phyloP scores from a whole-genome alignment of 1,140 invertebrate genomes.

The Arion vulgaris region DNA sequence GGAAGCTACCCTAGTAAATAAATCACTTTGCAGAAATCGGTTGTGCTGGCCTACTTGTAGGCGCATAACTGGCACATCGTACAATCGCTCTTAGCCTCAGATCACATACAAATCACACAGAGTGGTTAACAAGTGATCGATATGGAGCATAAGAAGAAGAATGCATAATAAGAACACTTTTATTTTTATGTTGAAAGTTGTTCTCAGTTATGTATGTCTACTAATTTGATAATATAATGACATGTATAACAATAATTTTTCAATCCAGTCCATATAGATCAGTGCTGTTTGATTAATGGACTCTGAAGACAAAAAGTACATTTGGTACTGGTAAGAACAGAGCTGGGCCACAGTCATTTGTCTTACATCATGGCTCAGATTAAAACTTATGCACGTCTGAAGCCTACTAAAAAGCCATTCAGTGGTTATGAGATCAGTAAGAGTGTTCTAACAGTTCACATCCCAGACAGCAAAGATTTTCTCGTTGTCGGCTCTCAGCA shows the following conservation, averaged over 20 bases:
- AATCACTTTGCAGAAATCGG: no score
- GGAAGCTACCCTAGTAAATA: no score
- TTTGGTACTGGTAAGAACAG: not conserved
- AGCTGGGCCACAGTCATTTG: conserved; percentile 13
- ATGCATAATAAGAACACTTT: no score
- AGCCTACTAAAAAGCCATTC: conserved; percentile 58
- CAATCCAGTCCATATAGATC: not conserved
- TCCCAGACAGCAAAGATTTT: conserved; percentile 56
- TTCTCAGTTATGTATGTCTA: no score
- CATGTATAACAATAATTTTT: not conserved
- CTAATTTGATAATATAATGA: no score
- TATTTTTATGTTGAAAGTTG: no score
- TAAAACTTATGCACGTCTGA: conserved; percentile 67
- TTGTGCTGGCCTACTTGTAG: no score
- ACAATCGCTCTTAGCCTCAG: no score
- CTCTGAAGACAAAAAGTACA: not conserved
- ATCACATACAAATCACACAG: no score
- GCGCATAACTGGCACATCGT: no score
- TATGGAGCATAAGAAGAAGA: no score
- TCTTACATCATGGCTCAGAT: conserved; percentile 63
- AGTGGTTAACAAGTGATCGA: no score
- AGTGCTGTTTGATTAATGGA: conserved; percentile 12
- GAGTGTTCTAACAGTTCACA: conserved; percentile 56
- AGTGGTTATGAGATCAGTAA: conserved; percentile 58
- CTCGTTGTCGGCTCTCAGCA: conserved; percentile 44